Percentiles rank a stretch among this genome's conserved stretches.
phyloP scores from a whole-genome alignment of 2,888 invertebrate species.

The Dicyrtoma fusca region DNA sequence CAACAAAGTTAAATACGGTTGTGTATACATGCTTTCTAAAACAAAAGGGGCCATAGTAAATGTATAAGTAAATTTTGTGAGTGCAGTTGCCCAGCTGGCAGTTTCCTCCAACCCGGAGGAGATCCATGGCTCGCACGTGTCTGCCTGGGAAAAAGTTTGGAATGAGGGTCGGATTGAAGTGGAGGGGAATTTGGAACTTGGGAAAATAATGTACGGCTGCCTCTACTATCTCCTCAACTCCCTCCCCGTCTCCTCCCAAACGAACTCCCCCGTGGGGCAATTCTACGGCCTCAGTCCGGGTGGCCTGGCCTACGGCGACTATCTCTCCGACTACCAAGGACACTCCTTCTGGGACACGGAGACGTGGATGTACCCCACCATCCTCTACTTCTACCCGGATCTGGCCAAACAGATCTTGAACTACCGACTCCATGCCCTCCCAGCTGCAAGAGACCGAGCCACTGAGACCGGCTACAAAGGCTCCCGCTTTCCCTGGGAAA shows the following conservation, averaged over 20 bases:
- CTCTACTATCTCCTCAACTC: slow-evolving; percentile 56
- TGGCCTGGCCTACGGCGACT: slow-evolving; percentile 53
- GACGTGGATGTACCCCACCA: slow-evolving; percentile 56
- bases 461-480: slow-evolving; percentile 45
- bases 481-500: slow-evolving; percentile 57
- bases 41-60: too few relatives aligned
- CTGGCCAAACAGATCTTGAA: slow-evolving; percentile 53
- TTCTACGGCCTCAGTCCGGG: slow-evolving; percentile 57
- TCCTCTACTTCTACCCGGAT: slow-evolving; percentile 54
- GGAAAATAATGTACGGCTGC: slow-evolving; percentile 54
- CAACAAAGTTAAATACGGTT: too few relatives aligned
- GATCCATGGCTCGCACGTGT: slow-evolving; percentile 39
- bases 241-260: slow-evolving; percentile 49
- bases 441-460: slow-evolving; percentile 54
- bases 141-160: slow-evolving; percentile 54
- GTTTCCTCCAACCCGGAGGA: slow-evolving; percentile 34
- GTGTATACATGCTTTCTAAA: too few relatives aligned
- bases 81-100: slow-evolving; percentile 39
- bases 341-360: slow-evolving; percentile 57
- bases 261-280: slow-evolving; percentile 39
- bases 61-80: too few relatives aligned
- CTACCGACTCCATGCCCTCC: slow-evolving; percentile 49
- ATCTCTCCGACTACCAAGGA: slow-evolving; percentile 54
- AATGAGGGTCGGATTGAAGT: slow-evolving; percentile 51
- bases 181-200: slow-evolving; percentile 52